These are phyloP conservation scores for Noctua janthina DNA, from an alignment of 2,888 invertebrate species.

Conservation along the genomic window DNA sequence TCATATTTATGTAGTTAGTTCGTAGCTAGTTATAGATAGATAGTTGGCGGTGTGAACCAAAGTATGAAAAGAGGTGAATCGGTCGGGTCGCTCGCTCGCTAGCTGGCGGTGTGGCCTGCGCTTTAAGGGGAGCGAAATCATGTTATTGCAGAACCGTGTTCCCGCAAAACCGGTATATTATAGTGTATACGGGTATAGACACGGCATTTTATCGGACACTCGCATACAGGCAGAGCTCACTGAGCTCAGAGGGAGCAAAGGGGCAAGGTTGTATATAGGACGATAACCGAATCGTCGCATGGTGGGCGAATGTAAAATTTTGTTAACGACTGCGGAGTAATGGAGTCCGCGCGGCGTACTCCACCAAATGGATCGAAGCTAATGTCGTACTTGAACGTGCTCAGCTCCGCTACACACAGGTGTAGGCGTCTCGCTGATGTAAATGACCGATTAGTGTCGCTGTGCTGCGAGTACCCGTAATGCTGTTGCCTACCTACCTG, in stretches of 20 bases:
- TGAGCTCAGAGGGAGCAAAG: not conserved
- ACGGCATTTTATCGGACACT: not conserved
- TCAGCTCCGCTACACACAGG: not conserved
- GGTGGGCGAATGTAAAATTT: constrained; percentile 19
- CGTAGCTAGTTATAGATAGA: too few relatives aligned
- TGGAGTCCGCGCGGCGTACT: constrained; percentile 12
- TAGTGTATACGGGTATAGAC: not conserved
- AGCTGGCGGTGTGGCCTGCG: too few relatives aligned
- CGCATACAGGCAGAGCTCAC: not conserved
- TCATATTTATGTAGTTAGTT: too few relatives aligned
- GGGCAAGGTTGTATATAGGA: not conserved
- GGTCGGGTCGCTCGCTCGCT: too few relatives aligned
- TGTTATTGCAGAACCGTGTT: constrained; percentile 22
- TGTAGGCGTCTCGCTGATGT: constrained; percentile 11
- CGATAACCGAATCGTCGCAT: constrained; percentile 13
- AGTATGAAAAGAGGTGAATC: too few relatives aligned
- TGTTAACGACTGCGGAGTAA: constrained; percentile 16
- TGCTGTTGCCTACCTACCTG: not conserved
- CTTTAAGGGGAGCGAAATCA: constrained; percentile 3
- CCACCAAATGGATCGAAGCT: constrained; percentile 29
- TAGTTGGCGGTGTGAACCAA: too few relatives aligned
- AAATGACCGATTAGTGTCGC: constrained; percentile 24
- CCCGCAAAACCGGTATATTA: not conserved
- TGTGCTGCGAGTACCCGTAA: not conserved
- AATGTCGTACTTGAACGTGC: constrained; percentile 19